phyloP scores from a whole-genome alignment of 2,113 vertebrate species.

The Siphamia tubifer region DNA sequence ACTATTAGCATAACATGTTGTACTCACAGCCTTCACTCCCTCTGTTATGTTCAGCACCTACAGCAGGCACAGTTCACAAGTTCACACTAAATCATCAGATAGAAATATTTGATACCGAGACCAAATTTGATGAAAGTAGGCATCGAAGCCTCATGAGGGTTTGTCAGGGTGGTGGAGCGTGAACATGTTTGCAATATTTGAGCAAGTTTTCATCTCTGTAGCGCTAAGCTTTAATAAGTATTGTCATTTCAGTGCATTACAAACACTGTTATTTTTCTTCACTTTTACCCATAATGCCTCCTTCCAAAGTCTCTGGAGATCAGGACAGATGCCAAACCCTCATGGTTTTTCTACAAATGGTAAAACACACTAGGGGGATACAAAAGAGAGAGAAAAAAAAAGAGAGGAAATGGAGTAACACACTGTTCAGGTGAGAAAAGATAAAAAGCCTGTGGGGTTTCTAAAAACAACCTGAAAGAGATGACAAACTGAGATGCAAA shows the following conservation, averaged over 20 bases:
- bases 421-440: conserved; percentile 25
- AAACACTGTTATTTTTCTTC: background rate
- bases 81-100: background rate
- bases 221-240: background rate
- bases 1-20: background rate
- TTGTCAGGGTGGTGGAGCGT: too few species aligned
- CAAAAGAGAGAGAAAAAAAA: background rate
- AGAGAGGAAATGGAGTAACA: conserved; percentile 1
- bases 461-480: background rate
- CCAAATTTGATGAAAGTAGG: background rate
- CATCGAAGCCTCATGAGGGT: background rate
- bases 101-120: background rate
- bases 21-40: background rate
- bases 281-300: background rate
- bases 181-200: background rate
- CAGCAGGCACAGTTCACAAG: background rate
- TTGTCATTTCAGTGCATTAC: background rate
- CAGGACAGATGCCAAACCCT: background rate
- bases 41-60: background rate
- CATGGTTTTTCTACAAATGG: background rate
- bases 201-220: background rate
- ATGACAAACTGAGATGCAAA: conserved; percentile 17
- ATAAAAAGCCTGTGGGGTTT: background rate
- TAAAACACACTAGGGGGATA: background rate
- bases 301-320: conserved; percentile 7